A percentile compares a stretch with the other conserved stretches of the same genome.
Evolutionary conservation across 1,140 invertebrate species (phyloP).

Genomic region (Cheumatopsyche charites): DNA sequence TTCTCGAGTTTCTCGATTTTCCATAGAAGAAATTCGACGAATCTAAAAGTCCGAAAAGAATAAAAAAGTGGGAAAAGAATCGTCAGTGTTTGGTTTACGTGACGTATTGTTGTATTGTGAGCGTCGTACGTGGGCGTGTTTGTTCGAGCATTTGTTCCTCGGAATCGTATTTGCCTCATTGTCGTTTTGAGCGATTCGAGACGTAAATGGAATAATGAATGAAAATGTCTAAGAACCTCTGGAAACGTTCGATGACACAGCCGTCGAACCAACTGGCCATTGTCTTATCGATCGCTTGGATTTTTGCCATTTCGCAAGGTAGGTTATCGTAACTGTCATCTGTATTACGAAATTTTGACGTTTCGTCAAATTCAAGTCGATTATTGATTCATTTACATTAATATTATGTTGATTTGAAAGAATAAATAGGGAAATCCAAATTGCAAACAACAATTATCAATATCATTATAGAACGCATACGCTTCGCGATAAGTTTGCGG

Average conservation of each 20-base stretch:
- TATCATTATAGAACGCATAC: no score
- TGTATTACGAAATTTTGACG: background rate
- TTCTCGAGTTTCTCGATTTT: no score
- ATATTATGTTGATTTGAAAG: no score
- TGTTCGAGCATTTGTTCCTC: background rate
- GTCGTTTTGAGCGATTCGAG: background rate
- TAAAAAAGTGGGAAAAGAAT: no score
- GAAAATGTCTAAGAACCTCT: constrained; percentile 7
- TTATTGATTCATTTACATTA: no score
- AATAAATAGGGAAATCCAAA: no score
- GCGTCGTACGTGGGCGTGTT: background rate
- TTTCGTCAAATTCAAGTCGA: no score
- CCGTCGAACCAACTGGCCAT: background rate
- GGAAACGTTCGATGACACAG: background rate
- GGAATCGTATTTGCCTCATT: background rate
- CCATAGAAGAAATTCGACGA: no score
- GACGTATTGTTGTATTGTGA: constrained; percentile 8
- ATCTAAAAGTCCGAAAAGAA: no score
- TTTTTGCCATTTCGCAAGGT: background rate
- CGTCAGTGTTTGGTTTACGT: background rate
- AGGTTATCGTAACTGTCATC: background rate
- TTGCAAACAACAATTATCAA: no score
- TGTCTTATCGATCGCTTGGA: background rate
- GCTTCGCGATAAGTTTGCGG: no score
- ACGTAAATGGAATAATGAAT: background rate